A percentile compares a stretch with the other conserved stretches of the same genome.
Conservation (phyloP, 1,140 invertebrate genomes). For the Nasonia vitripennis region DNA sequence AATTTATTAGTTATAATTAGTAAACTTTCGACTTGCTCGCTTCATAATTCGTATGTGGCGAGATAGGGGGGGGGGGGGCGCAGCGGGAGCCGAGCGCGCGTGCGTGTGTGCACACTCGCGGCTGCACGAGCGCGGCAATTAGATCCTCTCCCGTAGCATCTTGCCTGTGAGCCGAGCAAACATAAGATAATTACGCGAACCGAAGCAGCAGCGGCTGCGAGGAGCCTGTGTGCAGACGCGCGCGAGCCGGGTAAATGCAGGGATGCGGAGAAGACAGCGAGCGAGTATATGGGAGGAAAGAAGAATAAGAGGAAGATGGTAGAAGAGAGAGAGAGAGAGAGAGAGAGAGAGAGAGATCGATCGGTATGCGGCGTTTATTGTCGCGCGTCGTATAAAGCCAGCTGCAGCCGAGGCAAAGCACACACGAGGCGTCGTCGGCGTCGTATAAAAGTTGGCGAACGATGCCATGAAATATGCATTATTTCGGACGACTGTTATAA, state of each 20-base stretch:
- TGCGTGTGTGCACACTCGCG: background rate
- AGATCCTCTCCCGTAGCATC: conserved; percentile 9
- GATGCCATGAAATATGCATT: conserved; percentile 51
- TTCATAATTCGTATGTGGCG: conserved; percentile 29
- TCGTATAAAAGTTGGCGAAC: conserved; percentile 49
- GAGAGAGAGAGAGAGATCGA: conserved; percentile 8
- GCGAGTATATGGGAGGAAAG: background rate
- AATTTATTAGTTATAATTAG: conserved; percentile 54
- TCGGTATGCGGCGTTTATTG: conserved; percentile 36
- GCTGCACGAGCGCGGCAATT: conserved; percentile 37
- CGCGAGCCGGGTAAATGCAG: background rate
- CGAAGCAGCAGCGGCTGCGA: background rate
- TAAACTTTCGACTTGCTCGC: conserved; percentile 44
- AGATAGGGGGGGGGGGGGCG: background rate
- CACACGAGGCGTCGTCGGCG: background rate
- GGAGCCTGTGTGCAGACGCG: background rate
- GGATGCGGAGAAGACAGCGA: background rate
- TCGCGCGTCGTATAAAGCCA: conserved; percentile 20
- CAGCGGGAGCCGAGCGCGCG: background rate
- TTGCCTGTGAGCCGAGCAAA: conserved; percentile 29
- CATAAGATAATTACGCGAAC: conserved; percentile 32
- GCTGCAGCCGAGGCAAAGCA: background rate
- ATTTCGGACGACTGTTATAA: conserved; percentile 51
- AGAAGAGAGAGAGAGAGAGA: too few relatives aligned
- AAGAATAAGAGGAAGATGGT: too few relatives aligned